Evolutionary conservation across 2,797 vertebrate genomes (phyloP).

Genomic region (Jordanella pulchra): DNA sequence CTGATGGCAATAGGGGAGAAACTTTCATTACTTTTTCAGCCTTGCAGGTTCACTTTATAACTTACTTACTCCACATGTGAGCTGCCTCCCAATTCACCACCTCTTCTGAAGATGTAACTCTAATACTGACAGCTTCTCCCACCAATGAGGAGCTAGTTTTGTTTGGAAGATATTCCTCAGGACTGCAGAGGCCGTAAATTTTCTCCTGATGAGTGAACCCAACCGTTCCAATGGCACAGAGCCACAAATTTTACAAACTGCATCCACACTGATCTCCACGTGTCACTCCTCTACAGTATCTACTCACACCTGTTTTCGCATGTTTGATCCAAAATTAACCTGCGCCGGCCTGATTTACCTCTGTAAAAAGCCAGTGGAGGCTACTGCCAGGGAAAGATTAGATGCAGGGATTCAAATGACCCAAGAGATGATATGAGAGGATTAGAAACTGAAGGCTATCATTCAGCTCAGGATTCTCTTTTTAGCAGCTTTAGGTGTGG

Average conservation of each 20-base stretch:
- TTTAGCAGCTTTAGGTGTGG: slow-evolving; percentile 13
- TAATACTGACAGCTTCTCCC: slow-evolving; percentile 8
- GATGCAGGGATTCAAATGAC: slow-evolving; percentile 13
- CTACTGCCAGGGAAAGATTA: slow-evolving; percentile 33
- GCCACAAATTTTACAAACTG: not conserved
- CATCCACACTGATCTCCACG: slow-evolving; percentile 1
- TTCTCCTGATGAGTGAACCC: not conserved
- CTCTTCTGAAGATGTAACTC: not conserved
- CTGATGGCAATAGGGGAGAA: too few relatives aligned
- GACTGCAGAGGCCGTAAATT: slow-evolving; percentile 16
- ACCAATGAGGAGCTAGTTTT: slow-evolving; percentile 19
- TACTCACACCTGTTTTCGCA: slow-evolving; percentile 52
- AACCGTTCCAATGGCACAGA: slow-evolving; percentile 11
- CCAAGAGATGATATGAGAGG: slow-evolving; percentile 24
- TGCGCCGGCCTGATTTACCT: slow-evolving; percentile 26
- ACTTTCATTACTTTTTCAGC: too few relatives aligned
- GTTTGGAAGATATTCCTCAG: slow-evolving; percentile 6
- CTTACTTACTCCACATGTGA: not conserved
- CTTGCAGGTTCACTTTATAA: not conserved
- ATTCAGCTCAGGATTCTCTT: slow-evolving; percentile 29
- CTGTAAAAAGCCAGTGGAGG: slow-evolving; percentile 9
- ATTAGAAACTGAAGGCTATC: slow-evolving; percentile 25
- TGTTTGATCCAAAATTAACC: slow-evolving; percentile 57
- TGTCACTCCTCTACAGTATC: slow-evolving; percentile 30
- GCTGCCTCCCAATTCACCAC: not conserved